A percentile compares a stretch with the other conserved stretches of the same genome.
Evolutionary conservation across 2,888 invertebrate species (phyloP).

Genomic region (Ethmia dodecea): DNA sequence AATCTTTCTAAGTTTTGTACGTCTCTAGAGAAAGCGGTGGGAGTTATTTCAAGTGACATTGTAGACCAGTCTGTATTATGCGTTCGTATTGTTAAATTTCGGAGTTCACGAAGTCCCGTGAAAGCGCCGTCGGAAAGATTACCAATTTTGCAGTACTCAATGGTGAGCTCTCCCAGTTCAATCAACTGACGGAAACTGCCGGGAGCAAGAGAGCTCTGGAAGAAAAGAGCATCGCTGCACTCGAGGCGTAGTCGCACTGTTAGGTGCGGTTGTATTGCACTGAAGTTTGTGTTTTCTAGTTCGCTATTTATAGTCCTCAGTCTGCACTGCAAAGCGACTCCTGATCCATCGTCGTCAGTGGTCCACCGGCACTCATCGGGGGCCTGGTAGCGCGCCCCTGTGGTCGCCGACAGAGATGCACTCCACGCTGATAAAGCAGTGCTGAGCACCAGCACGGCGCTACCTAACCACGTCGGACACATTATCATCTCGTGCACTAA

Average conservation of each 20-base stretch:
- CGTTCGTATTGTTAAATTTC: conserved; percentile 88
- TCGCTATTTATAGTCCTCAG: conserved; percentile 88
- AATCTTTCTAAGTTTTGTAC: conserved; percentile 84
- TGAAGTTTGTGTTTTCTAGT: conserved; percentile 88
- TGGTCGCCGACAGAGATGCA: conserved; percentile 68
- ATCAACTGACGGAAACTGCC: conserved; percentile 87
- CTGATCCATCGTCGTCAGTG: conserved; percentile 80
- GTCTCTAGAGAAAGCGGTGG: conserved; percentile 85
- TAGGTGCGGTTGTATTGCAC: conserved; percentile 89
- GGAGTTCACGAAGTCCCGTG: conserved; percentile 85
- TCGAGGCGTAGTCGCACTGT: conserved; percentile 86
- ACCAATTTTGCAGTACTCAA: conserved; percentile 90
- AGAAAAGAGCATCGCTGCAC: conserved; percentile 88
- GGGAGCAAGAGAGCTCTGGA: conserved; percentile 86
- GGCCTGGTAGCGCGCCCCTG: conserved; percentile 83
- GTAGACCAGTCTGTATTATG: conserved; percentile 92
- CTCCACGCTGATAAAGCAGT: conserved; percentile 55
- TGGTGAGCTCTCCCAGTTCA: conserved; percentile 86
- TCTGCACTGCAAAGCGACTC: conserved; percentile 85
- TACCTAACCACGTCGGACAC: conserved; percentile 59
- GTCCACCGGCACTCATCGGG: conserved; percentile 91
- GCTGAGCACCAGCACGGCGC: conserved; percentile 61
- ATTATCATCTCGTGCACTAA: conserved; percentile 47
- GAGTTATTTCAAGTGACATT: conserved; percentile 86
- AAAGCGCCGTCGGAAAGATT: conserved; percentile 90